Base-by-base conservation (phyloP, 2,113 vertebrate genomes). In the Hydrolagus affinis region DNA sequence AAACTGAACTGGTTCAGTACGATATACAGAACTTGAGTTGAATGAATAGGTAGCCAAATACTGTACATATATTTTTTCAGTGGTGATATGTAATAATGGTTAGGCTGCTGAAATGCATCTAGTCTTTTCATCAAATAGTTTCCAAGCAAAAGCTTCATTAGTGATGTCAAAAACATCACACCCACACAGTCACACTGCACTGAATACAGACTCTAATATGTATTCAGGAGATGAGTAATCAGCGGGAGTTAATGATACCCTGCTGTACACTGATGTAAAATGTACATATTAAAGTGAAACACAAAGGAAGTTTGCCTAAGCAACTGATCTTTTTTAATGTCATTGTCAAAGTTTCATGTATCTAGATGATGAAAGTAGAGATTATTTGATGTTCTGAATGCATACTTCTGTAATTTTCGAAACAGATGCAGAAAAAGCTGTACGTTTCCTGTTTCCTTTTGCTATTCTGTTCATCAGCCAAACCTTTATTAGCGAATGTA, bases 181-280 rank as follows among this genome's bases (percentile, higher is more conserved):
- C 86, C 90, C 70, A 89, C 83, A 87, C 73, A 83, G 85, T 72
- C 85, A 73, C 85, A 73, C 70, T 73, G 70, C 57, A 23, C 69
- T 73, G 87, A 88, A 85, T 88, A 74, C 85, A 88, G 86, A 64
- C 78, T 87, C 85, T 85, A 88, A 7, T 87, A 86, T 87, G 86
- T 86, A 85, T 88, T 87, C 88, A 88, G 87, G 44, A 85, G 76
- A 73, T 85, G 85, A 88, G 74, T 76, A 88, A 86, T 87, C 88
- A 90, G 86, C 86, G 86, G 87, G 88, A 88, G 25, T 21, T 30
- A 85, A 88, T 90, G 90, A 90, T 89, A 89, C 73, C 86, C 85
- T 85, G 85, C 70, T 87, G 72, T 89, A 89, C 70, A 86, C 9
- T 86, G 85, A 89, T 85, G 83, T 86, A 85, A 87, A 88, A 89